Conservation (phyloP, 2,888 invertebrate genomes). For the Lasioglossum malachurum region DNA sequence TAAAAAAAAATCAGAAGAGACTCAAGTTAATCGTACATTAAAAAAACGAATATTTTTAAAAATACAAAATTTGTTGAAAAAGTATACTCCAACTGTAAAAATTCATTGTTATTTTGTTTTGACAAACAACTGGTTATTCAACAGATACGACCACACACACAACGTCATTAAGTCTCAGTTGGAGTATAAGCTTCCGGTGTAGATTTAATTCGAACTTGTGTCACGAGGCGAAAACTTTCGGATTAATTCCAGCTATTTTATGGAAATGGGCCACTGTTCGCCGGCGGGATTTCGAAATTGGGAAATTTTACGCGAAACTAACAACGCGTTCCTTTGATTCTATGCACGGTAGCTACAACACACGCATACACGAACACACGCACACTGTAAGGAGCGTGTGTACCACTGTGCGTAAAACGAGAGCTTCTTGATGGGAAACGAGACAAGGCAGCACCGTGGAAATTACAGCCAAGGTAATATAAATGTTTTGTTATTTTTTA, state of each 20-base stretch:
- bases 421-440: constrained; percentile 19
- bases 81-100: background rate
- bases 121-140: background rate
- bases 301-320: constrained; percentile 8
- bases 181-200: constrained; percentile 2
- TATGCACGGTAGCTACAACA: background rate
- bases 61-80: background rate
- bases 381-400: too few relatives aligned
- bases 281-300: background rate
- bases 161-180: background rate
- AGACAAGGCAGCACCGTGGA: constrained; percentile 16
- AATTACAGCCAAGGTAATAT: constrained; percentile 53
- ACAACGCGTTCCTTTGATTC: constrained; percentile 12
- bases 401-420: background rate
- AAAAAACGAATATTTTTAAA: background rate
- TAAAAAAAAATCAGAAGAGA: background rate
- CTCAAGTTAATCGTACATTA: background rate
- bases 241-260: background rate
- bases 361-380: background rate
- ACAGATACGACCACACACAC: background rate
- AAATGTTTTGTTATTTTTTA: constrained; percentile 56
- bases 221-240: background rate
- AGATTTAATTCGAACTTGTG: background rate
- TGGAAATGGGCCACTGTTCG: constrained; percentile 7
- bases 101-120: background rate